Percentiles rank a stretch among this genome's conserved stretches.
phyloP scores from a whole-genome alignment of 2,888 invertebrate genomes.

The Trachelus stipa region DNA sequence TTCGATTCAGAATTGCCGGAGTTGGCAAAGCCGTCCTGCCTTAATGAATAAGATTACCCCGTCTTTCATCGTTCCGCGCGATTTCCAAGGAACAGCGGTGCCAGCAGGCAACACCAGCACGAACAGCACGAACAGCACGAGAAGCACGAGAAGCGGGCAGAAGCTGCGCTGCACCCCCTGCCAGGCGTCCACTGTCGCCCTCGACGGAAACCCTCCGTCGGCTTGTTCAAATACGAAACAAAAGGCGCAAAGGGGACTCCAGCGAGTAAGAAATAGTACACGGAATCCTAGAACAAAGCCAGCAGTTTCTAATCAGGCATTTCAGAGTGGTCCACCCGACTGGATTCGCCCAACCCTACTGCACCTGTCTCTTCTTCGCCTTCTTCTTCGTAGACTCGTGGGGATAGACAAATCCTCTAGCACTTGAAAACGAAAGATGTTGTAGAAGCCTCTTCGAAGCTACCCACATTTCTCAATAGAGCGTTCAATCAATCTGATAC shows the following conservation, averaged over 20 bases:
- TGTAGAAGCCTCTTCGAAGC: no score
- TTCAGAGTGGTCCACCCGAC: constrained; percentile 10
- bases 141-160: constrained; percentile 5
- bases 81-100: constrained; percentile 13
- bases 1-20: constrained; percentile 4
- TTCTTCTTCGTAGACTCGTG: no score
- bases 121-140: background rate
- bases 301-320: constrained; percentile 21
- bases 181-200: background rate
- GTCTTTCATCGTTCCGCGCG: constrained; percentile 24
- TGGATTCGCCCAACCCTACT: no score
- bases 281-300: constrained; percentile 13
- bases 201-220: no score
- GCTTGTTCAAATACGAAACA: constrained; percentile 12
- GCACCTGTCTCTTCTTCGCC: no score
- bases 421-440: no score
- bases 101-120: constrained; percentile 1
- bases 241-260: constrained; percentile 4
- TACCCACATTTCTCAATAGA: no score
- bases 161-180: background rate
- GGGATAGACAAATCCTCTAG: no score
- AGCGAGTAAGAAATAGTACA: constrained; percentile 13
- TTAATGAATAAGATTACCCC: constrained; percentile 25
- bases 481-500: no score
- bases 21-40: constrained; percentile 17